phyloP scores from a whole-genome alignment of 2,888 invertebrate genomes.

The Lasioglossum villosulum region DNA sequence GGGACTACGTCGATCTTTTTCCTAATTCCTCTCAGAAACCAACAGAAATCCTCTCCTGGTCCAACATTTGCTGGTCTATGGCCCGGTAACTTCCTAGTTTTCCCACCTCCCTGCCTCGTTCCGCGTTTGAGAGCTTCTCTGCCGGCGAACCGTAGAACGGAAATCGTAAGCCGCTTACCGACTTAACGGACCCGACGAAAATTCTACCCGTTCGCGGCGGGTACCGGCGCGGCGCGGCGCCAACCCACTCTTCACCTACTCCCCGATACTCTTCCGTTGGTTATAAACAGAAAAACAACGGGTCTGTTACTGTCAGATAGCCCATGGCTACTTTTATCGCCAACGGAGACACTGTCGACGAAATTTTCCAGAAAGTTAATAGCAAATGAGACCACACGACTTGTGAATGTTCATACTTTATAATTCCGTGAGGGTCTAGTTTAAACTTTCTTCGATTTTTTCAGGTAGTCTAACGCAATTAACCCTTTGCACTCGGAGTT shows the following conservation, averaged over 20 bases:
- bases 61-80: constrained; percentile 18
- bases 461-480: no score
- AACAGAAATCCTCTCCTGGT: constrained; percentile 48
- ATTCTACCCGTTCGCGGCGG: constrained; percentile 76
- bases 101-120: neutral
- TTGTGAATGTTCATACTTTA: no score
- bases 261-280: constrained; percentile 6
- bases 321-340: constrained; percentile 17
- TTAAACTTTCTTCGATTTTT: neutral
- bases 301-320: constrained; percentile 27
- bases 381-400: no score
- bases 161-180: constrained; percentile 83
- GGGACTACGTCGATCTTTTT: constrained; percentile 48
- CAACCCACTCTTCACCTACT: constrained; percentile 26
- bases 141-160: constrained; percentile 59
- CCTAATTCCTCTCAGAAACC: constrained; percentile 53
- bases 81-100: constrained; percentile 23
- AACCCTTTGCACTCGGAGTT: no score
- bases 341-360: no score
- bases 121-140: neutral
- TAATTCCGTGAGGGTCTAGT: neutral
- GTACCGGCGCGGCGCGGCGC: constrained; percentile 47
- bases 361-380: neutral
- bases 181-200: constrained; percentile 82
- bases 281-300: constrained; percentile 22